These are phyloP conservation scores for Helleia helle DNA, from an alignment of 2,888 invertebrate species.

Conservation along the genomic window DNA sequence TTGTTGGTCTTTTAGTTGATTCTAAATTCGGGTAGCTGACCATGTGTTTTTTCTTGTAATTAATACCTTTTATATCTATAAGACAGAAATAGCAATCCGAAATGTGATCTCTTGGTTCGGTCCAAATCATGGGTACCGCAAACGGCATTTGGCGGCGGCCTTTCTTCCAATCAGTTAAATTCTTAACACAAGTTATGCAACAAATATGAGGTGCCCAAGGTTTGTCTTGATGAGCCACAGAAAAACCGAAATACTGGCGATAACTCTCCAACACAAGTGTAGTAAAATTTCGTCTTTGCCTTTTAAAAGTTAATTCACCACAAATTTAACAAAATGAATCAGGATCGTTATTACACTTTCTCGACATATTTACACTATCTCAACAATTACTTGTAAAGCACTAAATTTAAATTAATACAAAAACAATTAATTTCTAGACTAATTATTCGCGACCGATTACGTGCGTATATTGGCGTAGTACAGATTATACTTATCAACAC, in stretches of 20 bases:
- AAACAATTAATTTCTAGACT: no score
- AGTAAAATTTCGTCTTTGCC: constrained; percentile 8
- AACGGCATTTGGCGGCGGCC: no score
- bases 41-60: background rate
- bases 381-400: no score
- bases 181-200: constrained; percentile 14
- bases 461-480: no score
- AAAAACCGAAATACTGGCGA: constrained; percentile 4
- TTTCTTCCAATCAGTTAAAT: constrained; percentile 14
- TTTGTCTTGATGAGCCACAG: constrained; percentile 13
- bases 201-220: constrained; percentile 13
- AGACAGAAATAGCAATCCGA: background rate
- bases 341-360: constrained; percentile 10
- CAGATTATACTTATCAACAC: no score
- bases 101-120: constrained; percentile 6
- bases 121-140: constrained; percentile 15
- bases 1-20: background rate
- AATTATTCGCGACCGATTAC: no score
- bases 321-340: constrained; percentile 13
- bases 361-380: constrained; percentile 9
- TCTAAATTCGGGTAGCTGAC: background rate
- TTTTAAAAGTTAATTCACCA: constrained; percentile 9
- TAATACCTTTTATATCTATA: background rate
- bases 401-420: no score
- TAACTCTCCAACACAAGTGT: constrained; percentile 11